Percentiles rank a stretch among this genome's conserved stretches.
Conservation (phyloP, 2,888 invertebrate species). For the Hirtodrosophila cameraria region DNA sequence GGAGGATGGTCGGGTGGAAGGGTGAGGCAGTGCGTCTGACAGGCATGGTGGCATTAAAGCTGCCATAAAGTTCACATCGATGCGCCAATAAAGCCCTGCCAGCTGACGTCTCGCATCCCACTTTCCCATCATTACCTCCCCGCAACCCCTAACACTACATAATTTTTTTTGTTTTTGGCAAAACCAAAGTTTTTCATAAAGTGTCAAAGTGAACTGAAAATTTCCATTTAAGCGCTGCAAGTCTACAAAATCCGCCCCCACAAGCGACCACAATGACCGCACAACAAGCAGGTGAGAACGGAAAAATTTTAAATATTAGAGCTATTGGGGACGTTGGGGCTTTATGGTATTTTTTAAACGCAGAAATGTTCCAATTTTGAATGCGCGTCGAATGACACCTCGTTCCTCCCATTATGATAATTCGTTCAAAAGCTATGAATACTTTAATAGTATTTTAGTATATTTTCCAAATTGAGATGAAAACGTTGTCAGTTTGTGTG, state of each 20-base stretch:
- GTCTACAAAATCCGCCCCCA: conserved; percentile 57
- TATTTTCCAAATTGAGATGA: too few species aligned
- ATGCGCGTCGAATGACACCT: too few species aligned
- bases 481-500: too few species aligned
- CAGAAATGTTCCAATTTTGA: too few species aligned
- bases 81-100: conserved; percentile 25
- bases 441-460: too few species aligned
- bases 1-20: too few species aligned
- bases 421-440: too few species aligned
- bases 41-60: conserved; percentile 58
- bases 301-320: too few species aligned
- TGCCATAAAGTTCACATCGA: conserved; percentile 55
- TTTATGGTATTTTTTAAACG: too few species aligned
- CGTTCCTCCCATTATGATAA: too few species aligned
- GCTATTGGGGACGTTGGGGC: too few species aligned
- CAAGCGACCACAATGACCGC: conserved; percentile 66
- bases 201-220: conserved; percentile 78
- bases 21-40: conserved; percentile 41
- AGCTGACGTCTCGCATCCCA: neutral
- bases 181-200: conserved; percentile 79
- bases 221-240: conserved; percentile 73
- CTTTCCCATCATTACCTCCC: neutral
- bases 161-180: conserved; percentile 4
- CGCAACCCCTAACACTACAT: neutral
- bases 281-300: too few species aligned